Evolutionary conservation across 92 coral and sea anemone species (phyloP), one percentile per base, ranked within the genome.

Genomic region (Hydrozoanthus gracilis): DNA sequence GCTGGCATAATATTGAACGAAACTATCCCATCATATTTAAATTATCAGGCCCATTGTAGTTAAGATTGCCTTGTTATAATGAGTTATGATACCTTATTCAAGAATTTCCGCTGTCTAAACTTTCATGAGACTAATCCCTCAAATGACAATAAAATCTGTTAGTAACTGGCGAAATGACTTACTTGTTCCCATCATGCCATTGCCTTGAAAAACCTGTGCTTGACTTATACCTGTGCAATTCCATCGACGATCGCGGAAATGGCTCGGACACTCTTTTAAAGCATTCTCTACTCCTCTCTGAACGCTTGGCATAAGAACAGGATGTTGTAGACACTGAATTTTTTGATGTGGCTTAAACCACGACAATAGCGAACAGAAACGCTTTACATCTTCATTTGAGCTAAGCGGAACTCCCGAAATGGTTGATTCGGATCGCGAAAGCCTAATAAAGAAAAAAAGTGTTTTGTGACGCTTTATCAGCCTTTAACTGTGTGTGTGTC

Each of bases 141-240:
- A 80, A 65, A 80, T 80, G 85, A 80, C 85, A 80, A 64, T 80
- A 80, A 80, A 65, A 80, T 80, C 85, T 83, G 87, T 83, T 69
- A 72, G 74, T 83, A 44, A 62, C 11, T 16, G n/a, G 45, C 48
- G 54, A 51, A n/a, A 66, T 10, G 8, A 84, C 95, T 93, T 77
- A 96, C 99, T 84, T 82, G 92, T 91, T 71, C 86, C 89, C 65
- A 96, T 88, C 68, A 96, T 91, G 73, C 98, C 95, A 15, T 79
- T 69, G 14, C 87, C 92, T 70, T 88, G 89, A 78, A 96, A 95
- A 13, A 96, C 95, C 18, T 95, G 93, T n/a, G 92, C 92, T 72
- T 88, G 77, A 17, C 92, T 96, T 12, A 96, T 78, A 1, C 98
- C 96, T 3, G 99, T 91, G 73, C 99, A 96, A 55, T 96, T 96